These are phyloP conservation scores for Hydractinia symbiolongicarpus DNA, from an alignment of 30 jellyfish, hydroid and myxozoan genomes.

Conservation along the genomic window DNA sequence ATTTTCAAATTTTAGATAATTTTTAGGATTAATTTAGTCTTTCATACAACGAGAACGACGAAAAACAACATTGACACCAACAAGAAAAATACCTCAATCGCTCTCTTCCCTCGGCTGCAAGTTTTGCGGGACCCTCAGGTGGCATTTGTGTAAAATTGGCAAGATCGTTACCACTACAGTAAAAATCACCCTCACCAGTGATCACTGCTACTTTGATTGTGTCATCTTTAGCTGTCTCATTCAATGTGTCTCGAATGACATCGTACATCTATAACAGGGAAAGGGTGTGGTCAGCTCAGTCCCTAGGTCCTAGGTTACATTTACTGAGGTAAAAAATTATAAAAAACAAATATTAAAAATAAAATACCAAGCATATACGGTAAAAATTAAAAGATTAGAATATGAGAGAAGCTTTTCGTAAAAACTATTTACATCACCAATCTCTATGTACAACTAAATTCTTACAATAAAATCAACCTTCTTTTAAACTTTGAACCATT, in stretches of 20 bases:
- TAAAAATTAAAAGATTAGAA: no score
- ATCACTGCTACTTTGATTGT: constrained; percentile 51
- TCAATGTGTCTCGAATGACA: constrained; percentile 46
- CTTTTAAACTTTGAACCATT: no score
- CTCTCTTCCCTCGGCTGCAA: constrained; percentile 73
- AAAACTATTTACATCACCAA: no score
- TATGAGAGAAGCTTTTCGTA: no score
- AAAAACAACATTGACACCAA: neutral
- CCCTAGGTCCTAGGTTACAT: no score
- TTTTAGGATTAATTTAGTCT: neutral
- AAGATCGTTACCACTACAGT: constrained; percentile 88
- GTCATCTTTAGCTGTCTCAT: constrained; percentile 65
- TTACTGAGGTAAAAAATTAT: no score
- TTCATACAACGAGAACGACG: neutral
- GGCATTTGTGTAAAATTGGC: constrained; percentile 75
- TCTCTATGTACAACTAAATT: no score
- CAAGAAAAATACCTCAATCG: constrained; percentile 45
- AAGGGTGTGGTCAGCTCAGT: neutral
- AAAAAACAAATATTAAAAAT: no score
- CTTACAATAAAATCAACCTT: no score
- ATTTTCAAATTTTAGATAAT: neutral
- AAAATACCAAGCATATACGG: no score
- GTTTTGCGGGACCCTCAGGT: constrained; percentile 72
- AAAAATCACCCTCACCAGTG: constrained; percentile 85
- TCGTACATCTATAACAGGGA: constrained; percentile 54